phyloP scores from a whole-genome alignment of 35 echinoderm and acorn worm species.

The Ophioderma brevispina region DNA sequence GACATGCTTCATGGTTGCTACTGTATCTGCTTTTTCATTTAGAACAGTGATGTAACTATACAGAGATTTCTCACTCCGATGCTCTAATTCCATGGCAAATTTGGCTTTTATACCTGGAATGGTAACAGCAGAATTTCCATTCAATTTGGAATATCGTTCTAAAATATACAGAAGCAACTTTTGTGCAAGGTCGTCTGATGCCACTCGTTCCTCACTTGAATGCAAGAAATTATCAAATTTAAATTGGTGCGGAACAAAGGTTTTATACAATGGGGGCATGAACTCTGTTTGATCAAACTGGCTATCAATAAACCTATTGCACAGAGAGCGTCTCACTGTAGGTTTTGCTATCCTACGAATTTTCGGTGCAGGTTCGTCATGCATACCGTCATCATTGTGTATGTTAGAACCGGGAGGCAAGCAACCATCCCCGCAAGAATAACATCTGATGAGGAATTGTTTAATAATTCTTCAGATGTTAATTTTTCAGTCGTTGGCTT shows the following conservation, averaged over 20 bases:
- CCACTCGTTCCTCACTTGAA: neutral
- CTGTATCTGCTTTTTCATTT: constrained; percentile 31
- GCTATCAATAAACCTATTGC: neutral
- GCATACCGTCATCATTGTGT: neutral
- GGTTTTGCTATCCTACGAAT: too few relatives aligned
- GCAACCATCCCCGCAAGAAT: neutral
- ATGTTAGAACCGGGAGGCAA: neutral
- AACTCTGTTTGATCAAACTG: neutral
- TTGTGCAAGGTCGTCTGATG: neutral
- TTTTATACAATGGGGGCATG: constrained; percentile 11
- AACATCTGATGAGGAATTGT: neutral
- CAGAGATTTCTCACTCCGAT: constrained; percentile 7
- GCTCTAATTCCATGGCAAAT: neutral
- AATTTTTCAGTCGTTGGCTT: constrained; percentile 34
- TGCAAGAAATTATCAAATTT: neutral
- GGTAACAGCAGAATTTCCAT: neutral
- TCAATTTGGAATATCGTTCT: constrained; percentile 5
- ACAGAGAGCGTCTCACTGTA: too few relatives aligned
- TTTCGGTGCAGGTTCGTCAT: neutral
- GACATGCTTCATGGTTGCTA: constrained; percentile 12
- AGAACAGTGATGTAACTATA: constrained; percentile 16
- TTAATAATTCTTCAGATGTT: neutral
- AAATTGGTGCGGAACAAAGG: constrained; percentile 16
- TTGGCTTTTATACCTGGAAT: constrained; percentile 42
- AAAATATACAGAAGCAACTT: constrained; percentile 35